A percentile compares a stretch with the other conserved stretches of the same genome.
These are phyloP conservation scores for Drymodes brunneopygia DNA, from an alignment of 2,113 vertebrate species.

Conservation along the genomic window DNA sequence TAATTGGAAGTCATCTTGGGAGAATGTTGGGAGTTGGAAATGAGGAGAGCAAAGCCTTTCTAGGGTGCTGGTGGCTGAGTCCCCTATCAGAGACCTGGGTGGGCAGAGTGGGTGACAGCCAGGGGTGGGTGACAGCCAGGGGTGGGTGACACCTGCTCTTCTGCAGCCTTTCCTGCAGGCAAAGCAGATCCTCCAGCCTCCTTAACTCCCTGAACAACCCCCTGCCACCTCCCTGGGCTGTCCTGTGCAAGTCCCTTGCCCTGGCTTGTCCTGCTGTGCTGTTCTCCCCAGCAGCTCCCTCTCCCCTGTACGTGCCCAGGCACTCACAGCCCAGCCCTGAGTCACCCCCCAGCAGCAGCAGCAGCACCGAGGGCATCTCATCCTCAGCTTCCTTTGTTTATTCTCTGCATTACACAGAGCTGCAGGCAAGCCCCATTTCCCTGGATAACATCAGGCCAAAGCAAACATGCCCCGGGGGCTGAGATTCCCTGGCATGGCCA, in stretches of 20 bases:
- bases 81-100: neutral
- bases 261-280: constrained; percentile 13
- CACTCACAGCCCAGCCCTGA: constrained; percentile 16
- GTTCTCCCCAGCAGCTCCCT: neutral
- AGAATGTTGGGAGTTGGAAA: neutral
- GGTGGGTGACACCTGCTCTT: neutral
- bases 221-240: neutral
- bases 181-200: neutral
- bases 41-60: neutral
- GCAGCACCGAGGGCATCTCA: constrained; percentile 1
- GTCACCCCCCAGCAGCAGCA: neutral
- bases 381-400: neutral
- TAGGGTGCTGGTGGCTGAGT: neutral
- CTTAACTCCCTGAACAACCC: neutral
- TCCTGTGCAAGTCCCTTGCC: neutral
- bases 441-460: neutral
- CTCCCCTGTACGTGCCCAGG: neutral
- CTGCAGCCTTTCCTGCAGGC: neutral
- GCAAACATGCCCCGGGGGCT: neutral
- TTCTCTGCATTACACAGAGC: neutral
- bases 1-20: neutral
- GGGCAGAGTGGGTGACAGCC: fast-evolving
- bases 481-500: neutral
- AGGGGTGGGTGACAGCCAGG: neutral
- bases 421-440: neutral